These are phyloP conservation scores for Chymomyza costata DNA, from an alignment of 1,140 invertebrate species.

Conservation along the genomic window DNA sequence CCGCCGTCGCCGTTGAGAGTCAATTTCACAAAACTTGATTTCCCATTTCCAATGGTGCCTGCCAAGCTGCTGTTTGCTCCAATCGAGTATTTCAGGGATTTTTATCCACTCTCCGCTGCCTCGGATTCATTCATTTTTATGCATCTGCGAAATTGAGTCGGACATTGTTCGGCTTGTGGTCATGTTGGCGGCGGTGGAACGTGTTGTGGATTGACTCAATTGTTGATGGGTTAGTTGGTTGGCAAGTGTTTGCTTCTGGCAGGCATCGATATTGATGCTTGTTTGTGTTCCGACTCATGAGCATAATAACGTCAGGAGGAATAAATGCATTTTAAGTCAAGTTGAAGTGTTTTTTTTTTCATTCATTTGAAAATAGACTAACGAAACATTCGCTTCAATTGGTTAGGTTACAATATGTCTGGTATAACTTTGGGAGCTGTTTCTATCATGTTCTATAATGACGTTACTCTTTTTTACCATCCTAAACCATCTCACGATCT, in stretches of 20 bases:
- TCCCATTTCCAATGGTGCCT: constrained; percentile 57
- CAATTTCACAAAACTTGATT: constrained; percentile 73
- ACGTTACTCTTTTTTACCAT: too few species aligned
- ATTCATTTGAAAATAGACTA: background rate
- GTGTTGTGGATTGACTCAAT: constrained; percentile 24
- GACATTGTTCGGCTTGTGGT: constrained; percentile 66
- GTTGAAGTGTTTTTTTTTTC: background rate
- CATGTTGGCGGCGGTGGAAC: constrained; percentile 5
- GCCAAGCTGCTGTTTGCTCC: constrained; percentile 4
- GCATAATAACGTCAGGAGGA: constrained; percentile 11
- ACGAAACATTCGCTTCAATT: too few species aligned
- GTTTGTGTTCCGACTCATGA: constrained; percentile 17
- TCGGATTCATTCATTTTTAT: constrained; percentile 65
- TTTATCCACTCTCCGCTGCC: constrained; percentile 16
- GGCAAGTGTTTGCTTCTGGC: constrained; percentile 25
- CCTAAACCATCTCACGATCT: too few species aligned
- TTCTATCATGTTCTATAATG: too few species aligned
- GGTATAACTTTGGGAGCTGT: too few species aligned
- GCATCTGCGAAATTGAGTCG: constrained; percentile 64
- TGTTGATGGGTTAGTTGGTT: constrained; percentile 18
- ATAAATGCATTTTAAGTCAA: constrained; percentile 8
- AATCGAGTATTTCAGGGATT: constrained; percentile 49
- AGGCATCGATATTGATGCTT: background rate
- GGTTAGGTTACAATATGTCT: too few species aligned
- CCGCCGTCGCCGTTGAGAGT: constrained; percentile 50